Evolutionary conservation across 2,113 vertebrate species (phyloP).

Genomic region (cattle (Bos taurus)): DNA sequence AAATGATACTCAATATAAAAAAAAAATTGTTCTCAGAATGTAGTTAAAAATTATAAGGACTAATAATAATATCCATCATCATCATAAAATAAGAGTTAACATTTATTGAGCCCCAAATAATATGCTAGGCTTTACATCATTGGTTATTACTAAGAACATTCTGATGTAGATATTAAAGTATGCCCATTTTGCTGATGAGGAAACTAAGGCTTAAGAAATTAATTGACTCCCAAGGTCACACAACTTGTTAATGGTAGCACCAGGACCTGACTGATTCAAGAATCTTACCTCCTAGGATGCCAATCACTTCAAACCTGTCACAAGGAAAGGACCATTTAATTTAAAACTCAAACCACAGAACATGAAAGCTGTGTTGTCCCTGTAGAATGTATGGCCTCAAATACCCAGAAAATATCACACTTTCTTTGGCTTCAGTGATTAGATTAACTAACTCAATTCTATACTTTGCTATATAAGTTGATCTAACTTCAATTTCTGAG

Average conservation of each 20-base stretch:
- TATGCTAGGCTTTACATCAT: neutral
- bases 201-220: constrained; percentile 16
- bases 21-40: constrained; percentile 1
- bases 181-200: constrained; percentile 1
- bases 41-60: neutral
- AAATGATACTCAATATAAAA: neutral
- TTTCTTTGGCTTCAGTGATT: neutral
- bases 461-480: neutral
- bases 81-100: neutral
- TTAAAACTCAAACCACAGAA: neutral
- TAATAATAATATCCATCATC: neutral
- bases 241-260: neutral
- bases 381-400: neutral
- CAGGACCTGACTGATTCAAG: constrained; percentile 9
- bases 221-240: neutral
- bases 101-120: neutral
- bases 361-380: neutral
- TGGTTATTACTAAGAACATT: neutral
- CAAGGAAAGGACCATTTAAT: neutral
- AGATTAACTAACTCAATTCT: neutral
- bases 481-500: neutral
- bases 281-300: neutral
- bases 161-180: neutral
- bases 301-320: neutral
- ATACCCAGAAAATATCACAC: neutral